A percentile compares a stretch with the other conserved stretches of the same genome.
phyloP scores from a whole-genome alignment of 2,888 invertebrate species.

The Athrips mouffetella region DNA sequence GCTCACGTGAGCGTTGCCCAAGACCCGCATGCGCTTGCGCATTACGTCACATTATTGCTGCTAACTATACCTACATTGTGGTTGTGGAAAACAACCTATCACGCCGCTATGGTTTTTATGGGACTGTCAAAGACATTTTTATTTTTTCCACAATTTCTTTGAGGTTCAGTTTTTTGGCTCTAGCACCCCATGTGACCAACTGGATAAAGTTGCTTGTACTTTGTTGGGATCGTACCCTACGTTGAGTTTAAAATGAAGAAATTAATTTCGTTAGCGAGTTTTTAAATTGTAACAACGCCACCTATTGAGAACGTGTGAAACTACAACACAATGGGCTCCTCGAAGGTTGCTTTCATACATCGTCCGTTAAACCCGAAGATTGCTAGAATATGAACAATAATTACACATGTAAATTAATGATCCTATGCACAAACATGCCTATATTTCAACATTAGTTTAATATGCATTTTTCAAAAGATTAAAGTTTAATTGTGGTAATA shows the following conservation, averaged over 20 bases:
- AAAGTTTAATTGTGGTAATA: constrained; percentile 6
- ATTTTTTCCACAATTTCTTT: no score
- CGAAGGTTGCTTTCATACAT: constrained; percentile 1
- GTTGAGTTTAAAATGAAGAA: no score
- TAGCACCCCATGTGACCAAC: no score
- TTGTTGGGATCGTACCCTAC: no score
- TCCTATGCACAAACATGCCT: not conserved
- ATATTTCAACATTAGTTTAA: constrained; percentile 9
- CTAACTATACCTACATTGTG: not conserved
- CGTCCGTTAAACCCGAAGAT: constrained; percentile 3
- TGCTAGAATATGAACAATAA: constrained; percentile 4
- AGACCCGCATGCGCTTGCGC: constrained; percentile 22
- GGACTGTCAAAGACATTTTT: no score
- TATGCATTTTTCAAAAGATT: constrained; percentile 11
- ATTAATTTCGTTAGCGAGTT: no score
- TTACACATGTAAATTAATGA: not conserved
- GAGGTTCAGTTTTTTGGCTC: no score
- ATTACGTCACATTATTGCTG: constrained; percentile 36
- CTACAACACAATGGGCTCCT: no score
- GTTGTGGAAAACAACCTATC: not conserved
- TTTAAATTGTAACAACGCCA: no score
- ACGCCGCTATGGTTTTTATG: no score
- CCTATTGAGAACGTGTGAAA: no score
- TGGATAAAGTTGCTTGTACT: no score
- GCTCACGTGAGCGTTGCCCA: constrained; percentile 26